phyloP scores from a whole-genome alignment of 2,888 invertebrate species.

The Plagodis pulveraria region DNA sequence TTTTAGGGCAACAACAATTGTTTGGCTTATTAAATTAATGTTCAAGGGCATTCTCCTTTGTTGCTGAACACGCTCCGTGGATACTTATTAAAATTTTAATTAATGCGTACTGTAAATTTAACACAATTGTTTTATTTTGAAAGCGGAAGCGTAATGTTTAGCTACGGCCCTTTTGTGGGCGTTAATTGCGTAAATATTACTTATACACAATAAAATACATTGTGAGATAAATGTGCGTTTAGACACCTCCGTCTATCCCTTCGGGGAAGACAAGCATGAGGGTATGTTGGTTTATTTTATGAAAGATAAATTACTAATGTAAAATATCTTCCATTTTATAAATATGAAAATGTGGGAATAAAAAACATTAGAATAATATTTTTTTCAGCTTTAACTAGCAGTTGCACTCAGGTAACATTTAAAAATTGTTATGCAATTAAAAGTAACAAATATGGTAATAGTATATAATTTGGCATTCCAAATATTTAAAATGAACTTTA shows the following conservation, averaged over 20 bases:
- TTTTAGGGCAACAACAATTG: slow-evolving; percentile 55
- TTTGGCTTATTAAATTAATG: slow-evolving; percentile 64
- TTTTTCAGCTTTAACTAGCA: too few species aligned
- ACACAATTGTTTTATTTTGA: slow-evolving; percentile 48
- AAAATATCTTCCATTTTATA: too few species aligned
- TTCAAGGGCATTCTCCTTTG: slow-evolving; percentile 55
- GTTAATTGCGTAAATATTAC: slow-evolving; percentile 17
- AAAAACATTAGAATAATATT: too few species aligned
- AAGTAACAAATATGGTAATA: too few species aligned
- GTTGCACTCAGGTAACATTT: too few species aligned
- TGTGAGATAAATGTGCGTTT: neutral
- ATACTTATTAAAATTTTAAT: slow-evolving; percentile 69
- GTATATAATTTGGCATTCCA: too few species aligned
- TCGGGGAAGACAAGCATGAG: neutral
- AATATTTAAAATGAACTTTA: too few species aligned
- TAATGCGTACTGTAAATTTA: slow-evolving; percentile 63
- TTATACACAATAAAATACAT: slow-evolving; percentile 2
- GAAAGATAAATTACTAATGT: too few species aligned
- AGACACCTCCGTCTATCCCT: neutral
- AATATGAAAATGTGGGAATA: too few species aligned
- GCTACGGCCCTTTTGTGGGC: slow-evolving; percentile 19
- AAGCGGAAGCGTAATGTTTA: slow-evolving; percentile 31
- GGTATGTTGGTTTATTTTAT: too few species aligned
- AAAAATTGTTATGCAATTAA: too few species aligned
- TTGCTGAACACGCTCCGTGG: slow-evolving; percentile 54